These are phyloP conservation scores for Xenops minutus DNA, from an alignment of 2,797 vertebrate species.

Conservation along the genomic window DNA sequence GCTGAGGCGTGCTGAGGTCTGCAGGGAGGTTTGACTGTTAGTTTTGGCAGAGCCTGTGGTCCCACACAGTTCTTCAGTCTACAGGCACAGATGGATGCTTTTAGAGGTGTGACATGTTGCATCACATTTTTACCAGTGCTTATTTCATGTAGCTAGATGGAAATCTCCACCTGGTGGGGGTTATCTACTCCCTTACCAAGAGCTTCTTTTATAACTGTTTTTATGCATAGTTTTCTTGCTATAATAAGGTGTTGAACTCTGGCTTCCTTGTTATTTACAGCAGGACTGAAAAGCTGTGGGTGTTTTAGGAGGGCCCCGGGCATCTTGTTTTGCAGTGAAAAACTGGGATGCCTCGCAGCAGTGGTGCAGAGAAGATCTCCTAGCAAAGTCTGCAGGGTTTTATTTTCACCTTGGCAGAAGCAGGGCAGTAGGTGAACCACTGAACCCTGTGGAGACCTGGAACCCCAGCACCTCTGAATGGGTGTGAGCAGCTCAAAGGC, in stretches of 20 bases:
- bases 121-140: background rate
- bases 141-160: background rate
- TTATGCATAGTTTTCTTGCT: background rate
- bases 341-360: background rate
- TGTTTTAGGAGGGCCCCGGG: background rate
- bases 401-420: background rate
- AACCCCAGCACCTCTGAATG: background rate
- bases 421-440: fast-evolving
- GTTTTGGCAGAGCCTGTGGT: background rate
- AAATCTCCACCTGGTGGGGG: background rate
- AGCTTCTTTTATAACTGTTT: background rate
- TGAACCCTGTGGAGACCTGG: background rate
- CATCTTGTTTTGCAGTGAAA: background rate
- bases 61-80: background rate
- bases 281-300: background rate
- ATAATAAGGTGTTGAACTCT: background rate
- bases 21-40: background rate
- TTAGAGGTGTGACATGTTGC: background rate
- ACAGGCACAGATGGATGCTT: background rate
- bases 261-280: background rate
- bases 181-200: background rate
- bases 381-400: background rate
- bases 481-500: background rate
- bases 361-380: background rate
- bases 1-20: background rate